Evolutionary conservation across 2,113 vertebrate genomes (phyloP), one percentile per base, ranked within the genome.

Genomic region (Pseudois nayaur): DNA sequence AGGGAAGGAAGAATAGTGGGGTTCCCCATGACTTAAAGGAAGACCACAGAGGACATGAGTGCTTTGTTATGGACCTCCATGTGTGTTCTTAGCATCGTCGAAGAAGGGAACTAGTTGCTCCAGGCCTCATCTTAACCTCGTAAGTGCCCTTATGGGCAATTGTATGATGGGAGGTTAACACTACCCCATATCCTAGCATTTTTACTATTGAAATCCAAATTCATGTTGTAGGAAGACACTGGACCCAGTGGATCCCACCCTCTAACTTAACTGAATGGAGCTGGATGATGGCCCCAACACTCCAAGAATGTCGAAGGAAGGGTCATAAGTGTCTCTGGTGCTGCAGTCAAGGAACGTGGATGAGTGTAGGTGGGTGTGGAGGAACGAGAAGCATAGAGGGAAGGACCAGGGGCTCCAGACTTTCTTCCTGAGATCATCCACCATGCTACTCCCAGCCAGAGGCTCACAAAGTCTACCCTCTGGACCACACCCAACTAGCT

Each of bases 141-240:
- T 25, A 71, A 64, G 6, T 94, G 60, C 15, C 60, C 55, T 78
- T 64, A 27, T 50, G 78, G 55, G 4, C 48, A 8, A 48, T 31
- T 64, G 81, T n/a, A 36, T 57, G 11, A 74, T 76, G 40, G 76
- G 40, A 92, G 52, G 84, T 81, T 94, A 85, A 62, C 71, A 57
- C 13, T 43, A 25, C 45, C n/a, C 50, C 60, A 45, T 8, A 40
- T 85, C 45, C 57, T 94, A 83, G 40, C 74, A 33, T 17, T 90
- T 94, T 81, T 83, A 88, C 52, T 33, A 14, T 95, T 86, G 71
- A 90, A 85, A 88, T 89, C 78, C 52, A 95, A 97, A 62, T 43
- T 97, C 14, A 12, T 29, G 11, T 78, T 96, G 78, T 78, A 94
- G 52, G 33, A 95, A 95, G n/a, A 84, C 17, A 33, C 4, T 79